Conservation (phyloP, 2,113 vertebrate genomes). For the Aphyosemion australe region DNA sequence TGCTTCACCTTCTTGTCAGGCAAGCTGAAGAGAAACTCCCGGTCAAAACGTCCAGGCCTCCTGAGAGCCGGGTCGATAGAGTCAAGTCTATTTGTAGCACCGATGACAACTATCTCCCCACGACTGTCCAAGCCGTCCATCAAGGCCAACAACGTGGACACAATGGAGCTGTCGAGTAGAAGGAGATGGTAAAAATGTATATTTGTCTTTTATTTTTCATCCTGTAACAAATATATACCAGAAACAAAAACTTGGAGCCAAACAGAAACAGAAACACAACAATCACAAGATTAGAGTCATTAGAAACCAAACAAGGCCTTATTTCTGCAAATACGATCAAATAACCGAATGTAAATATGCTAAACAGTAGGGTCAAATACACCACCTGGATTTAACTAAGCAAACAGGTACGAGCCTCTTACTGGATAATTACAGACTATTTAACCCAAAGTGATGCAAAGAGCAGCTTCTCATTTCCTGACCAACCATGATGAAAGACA, state of each 20-base stretch:
- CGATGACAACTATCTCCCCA: slow-evolving; percentile 98
- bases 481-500: too few relatives aligned
- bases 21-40: slow-evolving; percentile 98
- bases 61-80: slow-evolving; percentile 99
- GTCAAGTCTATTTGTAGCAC: slow-evolving; percentile 99
- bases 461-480: too few relatives aligned
- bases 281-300: neutral
- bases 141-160: slow-evolving; percentile 96
- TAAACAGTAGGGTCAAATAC: too few relatives aligned
- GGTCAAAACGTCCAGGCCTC: slow-evolving; percentile 98
- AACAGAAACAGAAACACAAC: neutral
- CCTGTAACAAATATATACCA: neutral
- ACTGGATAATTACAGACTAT: too few relatives aligned
- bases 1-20: slow-evolving; percentile 91
- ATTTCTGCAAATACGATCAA: slow-evolving; percentile 22
- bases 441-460: too few relatives aligned
- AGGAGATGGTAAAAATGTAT: neutral
- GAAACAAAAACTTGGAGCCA: slow-evolving; percentile 1
- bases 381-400: too few relatives aligned
- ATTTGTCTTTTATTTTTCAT: too few relatives aligned
- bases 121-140: slow-evolving; percentile 99
- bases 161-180: slow-evolving; percentile 86
- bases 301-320: slow-evolving; percentile 8
- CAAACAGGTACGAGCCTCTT: too few relatives aligned
- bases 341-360: neutral